Evolutionary conservation across 2,888 invertebrate genomes (phyloP), one percentile per base, ranked within the genome.

Genomic region (Anodontia alba): DNA sequence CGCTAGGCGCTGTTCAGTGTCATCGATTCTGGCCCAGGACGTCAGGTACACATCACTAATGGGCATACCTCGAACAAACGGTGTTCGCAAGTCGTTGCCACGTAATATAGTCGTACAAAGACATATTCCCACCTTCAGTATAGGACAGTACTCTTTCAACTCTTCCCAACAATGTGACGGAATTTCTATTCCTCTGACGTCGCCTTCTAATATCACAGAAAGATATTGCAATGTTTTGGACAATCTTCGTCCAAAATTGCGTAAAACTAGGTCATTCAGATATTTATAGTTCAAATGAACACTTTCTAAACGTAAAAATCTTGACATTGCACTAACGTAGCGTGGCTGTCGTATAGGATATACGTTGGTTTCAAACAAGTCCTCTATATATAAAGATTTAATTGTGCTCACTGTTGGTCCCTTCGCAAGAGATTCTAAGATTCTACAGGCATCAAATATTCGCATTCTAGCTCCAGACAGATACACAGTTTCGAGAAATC

Each of bases 211-310:
- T 12, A 87, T 82, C 3, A 89, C 46, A 1, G 84, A 86, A n/a
- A 89, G 33, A 15, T 73, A 80, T 46, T 85, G 71, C 17, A 89
- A 73, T 29, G 62, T 38, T 5, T 69, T 38, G 2, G 78, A 69
- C 5, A 83, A 66, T n/a, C 70, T 76, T 67, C 81, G 81, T 0
- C 82, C 85, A 1, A 89, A 76, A 31, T 79, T 79, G 43, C 57
- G 46, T 26, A 89, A 46, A 17, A 89, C 75, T 42, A 70, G 79
- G 1, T 68, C 68, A 54, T 79, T 86, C 2, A 89, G 57, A 43
- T 86, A 87, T 49, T 80, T 71, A 66, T 89, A 89, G 57, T 89
- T 89, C 0, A 86, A 54, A 54, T 86, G 83, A n/a, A 86, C 23
- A 23, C 78, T 46, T 73, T 81, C 68, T 33, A 86, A 33, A 26